phyloP scores from a whole-genome alignment of 2,888 invertebrate genomes.

The Coelopa pilipes region DNA sequence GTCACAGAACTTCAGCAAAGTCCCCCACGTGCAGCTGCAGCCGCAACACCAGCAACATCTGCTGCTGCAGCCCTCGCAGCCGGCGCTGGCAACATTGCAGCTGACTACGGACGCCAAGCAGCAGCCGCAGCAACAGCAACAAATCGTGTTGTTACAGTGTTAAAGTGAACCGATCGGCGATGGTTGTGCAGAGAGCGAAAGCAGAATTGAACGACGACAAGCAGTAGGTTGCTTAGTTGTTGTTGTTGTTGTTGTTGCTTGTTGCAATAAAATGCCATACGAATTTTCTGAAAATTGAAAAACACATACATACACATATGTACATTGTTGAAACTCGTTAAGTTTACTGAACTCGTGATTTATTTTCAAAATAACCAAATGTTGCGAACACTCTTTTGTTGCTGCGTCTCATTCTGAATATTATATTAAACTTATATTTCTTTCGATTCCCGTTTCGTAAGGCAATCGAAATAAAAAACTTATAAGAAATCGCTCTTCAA shows the following conservation, averaged over 20 bases:
- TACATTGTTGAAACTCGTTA: conserved; percentile 5
- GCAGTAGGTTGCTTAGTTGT: not conserved
- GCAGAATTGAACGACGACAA: not conserved
- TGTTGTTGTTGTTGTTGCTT: no score
- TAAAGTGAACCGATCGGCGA: conserved; percentile 28
- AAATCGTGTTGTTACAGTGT: conserved; percentile 50
- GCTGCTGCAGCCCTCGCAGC: conserved; percentile 13
- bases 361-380: no score
- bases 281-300: conserved; percentile 16
- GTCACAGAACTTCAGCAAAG: conserved; percentile 28
- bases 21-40: conserved; percentile 45
- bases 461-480: no score
- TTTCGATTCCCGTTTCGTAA: no score
- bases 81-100: conserved; percentile 28
- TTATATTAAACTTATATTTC: no score
- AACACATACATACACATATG: conserved; percentile 1
- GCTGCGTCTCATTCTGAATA: no score
- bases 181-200: conserved; percentile 3
- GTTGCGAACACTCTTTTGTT: no score
- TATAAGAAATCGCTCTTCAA: no score
- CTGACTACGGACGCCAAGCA: conserved; percentile 32
- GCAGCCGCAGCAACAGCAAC: conserved; percentile 39
- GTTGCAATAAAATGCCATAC: conserved; percentile 18
- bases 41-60: conserved; percentile 43
- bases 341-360: no score